These are phyloP conservation scores for Anisognathus igniventris DNA, from an alignment of 2,797 vertebrate genomes.

Conservation along the genomic window DNA sequence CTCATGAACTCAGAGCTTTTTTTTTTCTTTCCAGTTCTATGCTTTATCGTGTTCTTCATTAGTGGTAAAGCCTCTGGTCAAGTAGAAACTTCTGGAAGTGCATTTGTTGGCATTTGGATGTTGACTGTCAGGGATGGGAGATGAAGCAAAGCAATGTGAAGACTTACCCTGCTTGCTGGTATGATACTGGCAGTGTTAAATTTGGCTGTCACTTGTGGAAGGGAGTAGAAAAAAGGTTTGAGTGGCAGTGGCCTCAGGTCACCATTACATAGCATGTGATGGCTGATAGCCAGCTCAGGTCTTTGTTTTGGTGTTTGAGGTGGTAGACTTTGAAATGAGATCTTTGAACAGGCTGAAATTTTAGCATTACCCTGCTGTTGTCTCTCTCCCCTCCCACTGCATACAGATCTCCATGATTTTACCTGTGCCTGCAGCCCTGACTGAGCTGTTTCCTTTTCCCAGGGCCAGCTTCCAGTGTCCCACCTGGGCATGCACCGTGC, in stretches of 20 bases:
- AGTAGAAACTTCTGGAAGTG: not conserved
- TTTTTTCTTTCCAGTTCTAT: not conserved
- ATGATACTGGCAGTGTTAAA: not conserved
- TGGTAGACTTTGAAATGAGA: not conserved
- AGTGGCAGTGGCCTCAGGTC: not conserved
- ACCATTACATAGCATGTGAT: not conserved
- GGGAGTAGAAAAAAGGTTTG: not conserved
- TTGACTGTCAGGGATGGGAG: not conserved
- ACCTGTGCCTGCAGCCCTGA: not conserved
- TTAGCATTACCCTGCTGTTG: not conserved
- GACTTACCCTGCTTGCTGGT: not conserved
- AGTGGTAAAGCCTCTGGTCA: not conserved
- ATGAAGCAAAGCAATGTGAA: not conserved
- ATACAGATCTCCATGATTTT: not conserved
- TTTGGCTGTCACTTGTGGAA: not conserved
- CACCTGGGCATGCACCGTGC: slow-evolving; percentile 30
- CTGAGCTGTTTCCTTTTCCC: not conserved
- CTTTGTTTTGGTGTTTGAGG: not conserved
- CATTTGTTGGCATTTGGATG: not conserved
- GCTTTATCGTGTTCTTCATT: not conserved
- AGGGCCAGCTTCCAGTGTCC: slow-evolving; percentile 50
- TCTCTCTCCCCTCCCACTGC: not conserved
- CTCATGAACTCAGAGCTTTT: not conserved
- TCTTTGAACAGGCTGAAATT: not conserved
- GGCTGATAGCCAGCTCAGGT: not conserved